Evolutionary conservation across 2,888 invertebrate species (phyloP).

Genomic region (Chelonus formosanus): DNA sequence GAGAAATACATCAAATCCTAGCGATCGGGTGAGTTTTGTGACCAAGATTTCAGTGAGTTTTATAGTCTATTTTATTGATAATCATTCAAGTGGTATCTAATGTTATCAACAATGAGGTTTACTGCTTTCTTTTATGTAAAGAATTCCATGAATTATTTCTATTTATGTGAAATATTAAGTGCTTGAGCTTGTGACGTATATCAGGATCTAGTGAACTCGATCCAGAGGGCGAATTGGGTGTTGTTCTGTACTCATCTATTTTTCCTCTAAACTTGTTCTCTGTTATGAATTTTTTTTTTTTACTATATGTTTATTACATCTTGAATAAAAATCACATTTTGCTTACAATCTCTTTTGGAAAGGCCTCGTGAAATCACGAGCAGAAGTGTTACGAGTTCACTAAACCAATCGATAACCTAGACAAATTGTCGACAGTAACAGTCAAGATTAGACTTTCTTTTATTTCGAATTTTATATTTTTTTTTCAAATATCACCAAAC

Average conservation of each 20-base stretch:
- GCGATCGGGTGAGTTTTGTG: slow-evolving; percentile 9
- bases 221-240: slow-evolving; percentile 19
- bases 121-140: no score
- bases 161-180: slow-evolving; percentile 1
- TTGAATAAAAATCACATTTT: slow-evolving; percentile 4
- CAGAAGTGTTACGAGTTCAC: slow-evolving; percentile 35
- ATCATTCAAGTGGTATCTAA: no score
- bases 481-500: neutral
- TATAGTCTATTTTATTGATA: neutral
- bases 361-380: slow-evolving; percentile 34
- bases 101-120: no score
- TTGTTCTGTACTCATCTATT: slow-evolving; percentile 13
- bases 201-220: slow-evolving; percentile 13
- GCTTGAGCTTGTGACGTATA: slow-evolving; percentile 16
- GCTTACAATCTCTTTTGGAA: slow-evolving; percentile 21
- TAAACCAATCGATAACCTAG: slow-evolving; percentile 36
- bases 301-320: neutral
- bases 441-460: slow-evolving; percentile 17
- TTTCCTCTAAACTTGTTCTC: slow-evolving; percentile 7
- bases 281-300: neutral
- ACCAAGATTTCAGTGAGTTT: neutral
- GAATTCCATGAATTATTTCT: neutral
- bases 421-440: slow-evolving; percentile 18
- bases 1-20: slow-evolving; percentile 16
- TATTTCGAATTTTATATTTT: slow-evolving; percentile 11